Base-by-base conservation (phyloP, 1,140 invertebrate genomes). In the Thalassaphorura encarpata region DNA sequence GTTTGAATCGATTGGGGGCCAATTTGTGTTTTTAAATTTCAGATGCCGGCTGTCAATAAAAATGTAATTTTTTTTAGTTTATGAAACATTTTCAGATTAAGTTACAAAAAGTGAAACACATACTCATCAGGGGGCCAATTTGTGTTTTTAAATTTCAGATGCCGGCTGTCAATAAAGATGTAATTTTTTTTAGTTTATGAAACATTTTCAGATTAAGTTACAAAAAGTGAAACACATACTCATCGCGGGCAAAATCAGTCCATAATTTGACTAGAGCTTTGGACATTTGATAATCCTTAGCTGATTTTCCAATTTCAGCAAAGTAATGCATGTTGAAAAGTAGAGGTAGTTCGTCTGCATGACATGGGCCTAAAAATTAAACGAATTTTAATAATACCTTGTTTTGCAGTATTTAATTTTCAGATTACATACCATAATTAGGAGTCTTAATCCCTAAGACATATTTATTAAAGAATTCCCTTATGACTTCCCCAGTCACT, bases 171-270 rank as follows among this genome's bases (percentile, higher is more conserved):
- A 11, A 46, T 21, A 11, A 46, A 26, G 13, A 21, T 11, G 11
- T 46, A 46, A 46, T n/a, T 11, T n/a, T n/a, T n/a, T n/a, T n/a
- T n/a, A n/a, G n/a, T n/a, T n/a, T n/a, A n/a, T n/a, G n/a, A 11
- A 23, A 11, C 18, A 19, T 43, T 43, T 6, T 18, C 41, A 43
- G 18, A 8, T 43, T 18, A 23, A 6, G 6, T 43, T 43, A 43
- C 8, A 23, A 11, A 31, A 50, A 50, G 5, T 48, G 13, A 29
- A 16, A 48, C 16, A 31, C 48, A 31, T 33, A 50, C 48, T n/a
- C 26, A 11, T 50, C 48, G 13, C 33, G 8, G 18, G 48, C 48
- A 50, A 50, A 50, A 50, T 50, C 29, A 33, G 29, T 33, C 48
- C 48, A 50, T 11, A 29, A n/a, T 33, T 50, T 50, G 26, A 50